A percentile compares a stretch with the other conserved stretches of the same genome.
These are phyloP conservation scores for Syrmaticus mikado DNA, from an alignment of 2,113 vertebrate species.

Conservation along the genomic window DNA sequence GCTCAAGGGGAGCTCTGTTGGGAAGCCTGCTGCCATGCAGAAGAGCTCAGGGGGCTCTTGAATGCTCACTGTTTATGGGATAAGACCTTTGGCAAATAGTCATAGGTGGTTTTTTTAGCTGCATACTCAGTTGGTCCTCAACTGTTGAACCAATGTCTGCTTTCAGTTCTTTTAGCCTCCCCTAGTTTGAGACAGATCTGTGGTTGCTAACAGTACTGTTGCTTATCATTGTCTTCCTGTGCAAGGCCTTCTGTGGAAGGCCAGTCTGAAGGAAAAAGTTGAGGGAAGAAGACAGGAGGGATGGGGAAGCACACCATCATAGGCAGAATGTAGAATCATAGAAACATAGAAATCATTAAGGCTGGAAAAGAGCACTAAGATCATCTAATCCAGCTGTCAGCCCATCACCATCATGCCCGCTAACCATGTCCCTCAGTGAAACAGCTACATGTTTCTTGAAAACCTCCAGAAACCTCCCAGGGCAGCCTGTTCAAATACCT, in stretches of 20 bases:
- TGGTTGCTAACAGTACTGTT: not conserved
- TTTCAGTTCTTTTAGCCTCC: not conserved
- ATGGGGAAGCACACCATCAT: too few species aligned
- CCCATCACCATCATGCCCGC: too few species aligned
- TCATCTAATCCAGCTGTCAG: too few species aligned
- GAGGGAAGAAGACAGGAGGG: too few species aligned
- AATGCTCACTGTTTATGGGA: not conserved
- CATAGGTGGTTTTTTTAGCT: not conserved
- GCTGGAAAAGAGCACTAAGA: too few species aligned
- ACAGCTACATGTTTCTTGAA: too few species aligned
- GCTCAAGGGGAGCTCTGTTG: not conserved
- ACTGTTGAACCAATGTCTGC: not conserved
- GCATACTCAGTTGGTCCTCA: not conserved
- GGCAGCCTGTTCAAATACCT: too few species aligned
- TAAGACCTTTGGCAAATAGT: not conserved
- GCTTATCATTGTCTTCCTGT: not conserved
- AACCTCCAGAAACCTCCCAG: too few species aligned
- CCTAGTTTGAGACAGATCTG: not conserved
- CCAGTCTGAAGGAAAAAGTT: too few species aligned
- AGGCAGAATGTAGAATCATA: too few species aligned
- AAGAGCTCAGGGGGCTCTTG: not conserved
- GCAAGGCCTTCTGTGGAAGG: not conserved
- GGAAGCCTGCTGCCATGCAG: not conserved
- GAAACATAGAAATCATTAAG: too few species aligned
- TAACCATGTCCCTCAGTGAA: too few species aligned